Conservation (phyloP, 2,113 vertebrate genomes). For the Apus apus region DNA sequence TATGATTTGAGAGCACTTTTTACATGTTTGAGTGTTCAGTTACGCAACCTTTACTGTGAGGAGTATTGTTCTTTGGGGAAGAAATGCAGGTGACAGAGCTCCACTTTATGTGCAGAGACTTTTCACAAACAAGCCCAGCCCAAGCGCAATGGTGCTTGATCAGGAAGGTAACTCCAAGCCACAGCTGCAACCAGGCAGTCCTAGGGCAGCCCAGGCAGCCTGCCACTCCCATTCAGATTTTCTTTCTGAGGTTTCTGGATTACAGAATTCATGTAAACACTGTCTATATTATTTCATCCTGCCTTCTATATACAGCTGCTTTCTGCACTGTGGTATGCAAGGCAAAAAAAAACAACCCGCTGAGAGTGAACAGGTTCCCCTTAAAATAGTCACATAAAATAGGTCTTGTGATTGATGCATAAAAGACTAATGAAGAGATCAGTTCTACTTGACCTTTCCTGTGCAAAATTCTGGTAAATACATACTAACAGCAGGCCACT, state of each 20-base stretch:
- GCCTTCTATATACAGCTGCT: background rate
- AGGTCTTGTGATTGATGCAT: background rate
- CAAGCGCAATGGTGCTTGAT: background rate
- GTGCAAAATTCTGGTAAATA: background rate
- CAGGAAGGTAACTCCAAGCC: background rate
- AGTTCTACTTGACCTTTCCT: background rate
- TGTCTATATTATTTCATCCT: background rate
- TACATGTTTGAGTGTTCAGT: background rate
- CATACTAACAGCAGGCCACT: background rate
- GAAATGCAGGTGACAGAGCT: conserved; percentile 1
- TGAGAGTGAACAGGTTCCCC: background rate
- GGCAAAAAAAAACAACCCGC: background rate
- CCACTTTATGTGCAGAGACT: background rate
- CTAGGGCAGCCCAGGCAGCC: background rate
- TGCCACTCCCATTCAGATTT: background rate
- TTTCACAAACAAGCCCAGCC: background rate
- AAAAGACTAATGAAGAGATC: background rate
- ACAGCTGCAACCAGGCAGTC: background rate
- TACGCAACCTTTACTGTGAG: background rate
- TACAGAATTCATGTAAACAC: background rate
- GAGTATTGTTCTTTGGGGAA: background rate
- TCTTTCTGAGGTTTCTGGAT: background rate
- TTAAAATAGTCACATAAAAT: background rate
- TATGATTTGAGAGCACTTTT: background rate
- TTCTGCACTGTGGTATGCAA: background rate